phyloP scores from a whole-genome alignment of 2,113 vertebrate species.

The Natator depressus region DNA sequence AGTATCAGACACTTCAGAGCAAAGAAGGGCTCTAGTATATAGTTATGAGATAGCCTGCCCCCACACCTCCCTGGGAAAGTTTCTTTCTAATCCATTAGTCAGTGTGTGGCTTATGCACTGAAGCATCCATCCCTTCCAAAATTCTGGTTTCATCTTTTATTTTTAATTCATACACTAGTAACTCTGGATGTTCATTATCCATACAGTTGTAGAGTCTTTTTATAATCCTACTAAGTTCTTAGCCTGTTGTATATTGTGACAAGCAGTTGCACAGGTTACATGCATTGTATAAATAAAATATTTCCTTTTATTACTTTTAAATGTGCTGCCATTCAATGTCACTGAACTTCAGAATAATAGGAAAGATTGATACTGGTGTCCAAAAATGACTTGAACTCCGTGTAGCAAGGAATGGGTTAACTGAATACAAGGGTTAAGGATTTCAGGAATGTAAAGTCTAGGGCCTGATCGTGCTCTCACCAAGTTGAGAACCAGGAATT shows the following conservation, averaged over 20 bases:
- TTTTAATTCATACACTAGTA: neutral
- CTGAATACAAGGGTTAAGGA: neutral
- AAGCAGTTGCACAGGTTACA: neutral
- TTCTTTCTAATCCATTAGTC: neutral
- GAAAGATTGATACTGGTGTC: neutral
- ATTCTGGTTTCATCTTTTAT: neutral
- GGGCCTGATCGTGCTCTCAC: rapidly evolving
- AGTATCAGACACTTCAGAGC: too few species aligned
- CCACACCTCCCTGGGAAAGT: too few species aligned
- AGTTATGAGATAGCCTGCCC: too few species aligned
- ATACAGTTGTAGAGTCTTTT: neutral
- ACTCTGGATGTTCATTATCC: neutral
- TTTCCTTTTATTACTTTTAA: neutral
- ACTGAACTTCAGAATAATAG: neutral
- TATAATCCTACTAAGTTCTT: neutral
- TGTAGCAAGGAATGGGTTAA: neutral
- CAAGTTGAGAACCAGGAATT: too few species aligned
- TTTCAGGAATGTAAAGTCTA: neutral
- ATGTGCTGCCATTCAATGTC: neutral
- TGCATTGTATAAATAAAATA: neutral
- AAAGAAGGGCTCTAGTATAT: too few species aligned
- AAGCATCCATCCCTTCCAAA: neutral
- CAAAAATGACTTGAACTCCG: neutral
- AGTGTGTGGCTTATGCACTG: neutral
- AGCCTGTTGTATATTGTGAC: neutral